These are phyloP conservation scores for Pogonocherus hispidulus DNA, from an alignment of 2,888 invertebrate genomes.

Conservation along the genomic window DNA sequence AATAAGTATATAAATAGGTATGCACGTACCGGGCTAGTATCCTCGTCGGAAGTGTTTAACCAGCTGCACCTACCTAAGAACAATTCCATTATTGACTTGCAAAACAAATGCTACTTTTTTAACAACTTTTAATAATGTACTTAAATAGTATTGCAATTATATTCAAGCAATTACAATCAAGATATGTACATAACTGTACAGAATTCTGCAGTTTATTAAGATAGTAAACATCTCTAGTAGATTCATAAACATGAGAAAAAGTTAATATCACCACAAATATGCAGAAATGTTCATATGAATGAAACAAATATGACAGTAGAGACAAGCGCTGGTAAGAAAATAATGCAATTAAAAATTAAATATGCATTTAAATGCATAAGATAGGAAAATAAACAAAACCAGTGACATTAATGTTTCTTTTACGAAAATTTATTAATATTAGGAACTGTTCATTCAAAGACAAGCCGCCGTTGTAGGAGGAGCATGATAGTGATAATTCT, in stretches of 20 bases:
- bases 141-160: too few species aligned
- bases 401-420: slow-evolving; percentile 45
- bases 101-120: too few species aligned
- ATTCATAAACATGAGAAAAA: neutral
- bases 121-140: too few species aligned
- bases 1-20: too few species aligned
- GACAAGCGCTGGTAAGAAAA: slow-evolving; percentile 29
- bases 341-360: slow-evolving; percentile 48
- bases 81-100: too few species aligned
- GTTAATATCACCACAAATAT: slow-evolving; percentile 8
- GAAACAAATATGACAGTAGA: slow-evolving; percentile 4
- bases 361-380: slow-evolving; percentile 50
- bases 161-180: too few species aligned
- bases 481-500: slow-evolving; percentile 44
- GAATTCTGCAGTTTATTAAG: neutral
- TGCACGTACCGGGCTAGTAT: too few species aligned
- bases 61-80: too few species aligned
- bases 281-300: slow-evolving; percentile 15
- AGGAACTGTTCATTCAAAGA: slow-evolving; percentile 42
- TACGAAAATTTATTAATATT: slow-evolving; percentile 47
- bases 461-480: slow-evolving; percentile 44
- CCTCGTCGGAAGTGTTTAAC: too few species aligned
- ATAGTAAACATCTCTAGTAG: neutral
- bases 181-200: neutral
- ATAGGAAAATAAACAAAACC: slow-evolving; percentile 43